Evolutionary conservation across 2,888 invertebrate species (phyloP).

Genomic region (Augiades crinisus): DNA sequence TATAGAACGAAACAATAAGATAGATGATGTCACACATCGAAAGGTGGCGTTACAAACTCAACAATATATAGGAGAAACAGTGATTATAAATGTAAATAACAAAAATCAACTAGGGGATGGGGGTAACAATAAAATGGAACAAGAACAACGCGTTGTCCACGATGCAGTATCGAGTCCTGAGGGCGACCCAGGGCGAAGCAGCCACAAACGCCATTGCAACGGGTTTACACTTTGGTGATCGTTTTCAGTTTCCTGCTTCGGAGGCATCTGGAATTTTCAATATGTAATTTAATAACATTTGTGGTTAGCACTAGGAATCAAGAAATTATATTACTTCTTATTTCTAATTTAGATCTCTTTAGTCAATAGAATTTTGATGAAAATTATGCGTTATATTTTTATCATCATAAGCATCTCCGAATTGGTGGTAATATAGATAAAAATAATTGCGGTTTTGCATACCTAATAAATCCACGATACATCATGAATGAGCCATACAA

Average conservation of each 20-base stretch:
- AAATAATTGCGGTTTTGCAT: no score
- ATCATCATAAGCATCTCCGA: no score
- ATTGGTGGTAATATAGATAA: no score
- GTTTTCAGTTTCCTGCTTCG: conserved; percentile 66
- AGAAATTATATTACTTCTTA: no score
- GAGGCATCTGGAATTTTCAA: conserved; percentile 51
- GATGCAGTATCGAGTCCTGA: conserved; percentile 26
- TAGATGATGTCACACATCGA: conserved; percentile 35
- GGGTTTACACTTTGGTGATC: conserved; percentile 66
- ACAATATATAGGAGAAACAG: conserved; percentile 20
- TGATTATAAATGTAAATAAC: conserved; percentile 25
- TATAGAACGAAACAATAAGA: conserved; percentile 14
- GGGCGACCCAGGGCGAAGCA: conserved; percentile 29
- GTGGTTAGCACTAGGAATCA: no score
- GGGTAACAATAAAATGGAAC: conserved; percentile 23
- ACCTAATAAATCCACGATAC: conserved; percentile 36
- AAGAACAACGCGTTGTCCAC: conserved; percentile 12
- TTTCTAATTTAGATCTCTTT: no score
- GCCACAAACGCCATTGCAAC: conserved; percentile 18
- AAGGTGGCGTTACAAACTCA: conserved; percentile 23
- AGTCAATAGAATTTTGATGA: no score
- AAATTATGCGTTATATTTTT: no score
- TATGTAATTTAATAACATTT: background rate
- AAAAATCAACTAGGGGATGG: conserved; percentile 13
- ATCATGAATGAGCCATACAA: conserved; percentile 54